A percentile compares a stretch with the other conserved stretches of the same genome.
Conservation (phyloP, 2,113 vertebrate genomes). For the Eidolon helvum region DNA sequence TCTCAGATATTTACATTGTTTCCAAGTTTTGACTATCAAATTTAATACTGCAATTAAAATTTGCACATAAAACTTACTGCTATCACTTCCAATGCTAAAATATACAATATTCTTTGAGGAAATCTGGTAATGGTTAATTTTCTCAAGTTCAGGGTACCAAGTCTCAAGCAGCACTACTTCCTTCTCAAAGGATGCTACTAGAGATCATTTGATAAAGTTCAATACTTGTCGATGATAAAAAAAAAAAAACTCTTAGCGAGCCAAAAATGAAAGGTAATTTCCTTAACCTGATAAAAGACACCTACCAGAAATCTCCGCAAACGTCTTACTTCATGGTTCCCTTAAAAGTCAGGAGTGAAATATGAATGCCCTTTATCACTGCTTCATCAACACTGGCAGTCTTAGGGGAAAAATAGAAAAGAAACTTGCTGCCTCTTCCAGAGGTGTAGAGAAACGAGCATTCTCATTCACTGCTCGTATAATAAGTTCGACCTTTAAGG, state of each 20-base stretch:
- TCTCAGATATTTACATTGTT: not conserved
- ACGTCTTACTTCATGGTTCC: not conserved
- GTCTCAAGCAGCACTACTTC: not conserved
- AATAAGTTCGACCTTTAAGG: not conserved
- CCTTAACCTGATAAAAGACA: not conserved
- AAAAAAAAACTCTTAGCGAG: not conserved
- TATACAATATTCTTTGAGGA: not conserved
- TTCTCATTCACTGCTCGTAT: not conserved
- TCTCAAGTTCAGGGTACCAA: not conserved
- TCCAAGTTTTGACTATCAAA: not conserved
- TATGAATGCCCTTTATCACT: not conserved
- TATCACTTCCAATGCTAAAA: conserved; percentile 13
- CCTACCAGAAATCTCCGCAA: not conserved
- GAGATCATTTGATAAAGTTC: not conserved
- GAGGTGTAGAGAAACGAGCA: not conserved
- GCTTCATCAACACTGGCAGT: not conserved
- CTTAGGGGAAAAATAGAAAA: too few species aligned
- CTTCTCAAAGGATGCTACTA: not conserved
- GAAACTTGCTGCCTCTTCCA: not conserved
- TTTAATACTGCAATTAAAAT: not conserved
- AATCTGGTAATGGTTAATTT: not conserved
- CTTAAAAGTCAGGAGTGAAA: not conserved
- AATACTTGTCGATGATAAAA: not conserved
- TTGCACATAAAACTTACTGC: not conserved
- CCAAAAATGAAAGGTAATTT: conserved; percentile 20